phyloP scores from a whole-genome alignment of 53 echinoderm and acorn worm genomes.

The Luidia sarsii region DNA sequence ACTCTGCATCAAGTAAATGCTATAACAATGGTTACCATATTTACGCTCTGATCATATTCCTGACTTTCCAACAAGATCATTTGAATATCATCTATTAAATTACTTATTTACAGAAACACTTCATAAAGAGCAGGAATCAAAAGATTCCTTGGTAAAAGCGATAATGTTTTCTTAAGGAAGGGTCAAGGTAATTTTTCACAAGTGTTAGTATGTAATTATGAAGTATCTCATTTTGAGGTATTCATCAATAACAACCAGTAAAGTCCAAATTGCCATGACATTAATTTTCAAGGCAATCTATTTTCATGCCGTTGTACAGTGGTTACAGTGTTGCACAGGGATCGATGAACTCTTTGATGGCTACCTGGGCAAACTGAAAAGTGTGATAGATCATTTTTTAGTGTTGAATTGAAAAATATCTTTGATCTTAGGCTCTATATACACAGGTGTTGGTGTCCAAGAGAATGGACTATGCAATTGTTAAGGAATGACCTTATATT shows the following conservation, averaged over 20 bases:
- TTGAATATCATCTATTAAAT: no score
- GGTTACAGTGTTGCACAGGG: neutral
- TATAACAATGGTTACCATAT: no score
- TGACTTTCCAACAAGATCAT: no score
- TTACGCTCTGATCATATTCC: no score
- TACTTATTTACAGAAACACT: constrained; percentile 5
- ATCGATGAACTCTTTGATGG: neutral
- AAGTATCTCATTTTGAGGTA: neutral
- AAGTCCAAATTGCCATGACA: neutral
- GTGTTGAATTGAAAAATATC: no score
- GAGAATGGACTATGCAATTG: no score
- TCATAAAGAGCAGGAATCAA: neutral
- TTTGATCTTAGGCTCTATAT: no score
- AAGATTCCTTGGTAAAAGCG: neutral
- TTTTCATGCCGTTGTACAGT: neutral
- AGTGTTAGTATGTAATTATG: neutral
- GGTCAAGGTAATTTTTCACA: constrained; percentile 6
- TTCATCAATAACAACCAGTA: neutral
- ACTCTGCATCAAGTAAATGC: no score
- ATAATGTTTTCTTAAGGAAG: neutral
- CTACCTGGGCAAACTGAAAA: no score
- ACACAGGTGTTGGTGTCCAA: no score
- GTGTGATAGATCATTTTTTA: no score
- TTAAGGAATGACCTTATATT: no score
- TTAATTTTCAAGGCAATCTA: neutral